Evolutionary conservation across 30 jellyfish, hydroid and myxozoan genomes (phyloP).

Genomic region (Rhopilema esculentum): DNA sequence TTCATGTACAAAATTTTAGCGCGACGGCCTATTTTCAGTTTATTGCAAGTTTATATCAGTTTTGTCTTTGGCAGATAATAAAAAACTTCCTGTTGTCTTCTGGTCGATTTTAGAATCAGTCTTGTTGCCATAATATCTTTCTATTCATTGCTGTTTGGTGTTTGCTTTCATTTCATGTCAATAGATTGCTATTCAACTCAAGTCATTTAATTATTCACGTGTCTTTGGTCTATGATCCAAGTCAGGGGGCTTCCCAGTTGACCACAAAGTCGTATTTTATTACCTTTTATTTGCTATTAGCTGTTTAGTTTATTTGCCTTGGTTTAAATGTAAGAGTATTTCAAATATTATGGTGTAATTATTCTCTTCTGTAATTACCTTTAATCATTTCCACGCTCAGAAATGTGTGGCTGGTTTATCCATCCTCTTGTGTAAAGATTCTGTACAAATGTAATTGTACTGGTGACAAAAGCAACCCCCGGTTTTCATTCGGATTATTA

Average conservation of each 20-base stretch:
- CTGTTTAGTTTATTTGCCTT: no score
- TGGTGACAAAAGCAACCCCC: no score
- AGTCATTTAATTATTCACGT: not conserved
- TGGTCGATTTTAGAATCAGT: not conserved
- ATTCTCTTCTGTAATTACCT: not conserved
- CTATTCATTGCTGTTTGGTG: conserved; percentile 45
- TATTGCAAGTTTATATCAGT: no score
- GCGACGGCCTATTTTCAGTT: no score
- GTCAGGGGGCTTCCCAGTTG: not conserved
- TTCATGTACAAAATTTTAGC: no score
- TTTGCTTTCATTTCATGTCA: conserved; percentile 41
- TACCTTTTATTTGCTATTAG: not conserved
- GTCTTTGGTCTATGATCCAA: not conserved
- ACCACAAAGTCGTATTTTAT: not conserved
- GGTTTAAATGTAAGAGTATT: no score
- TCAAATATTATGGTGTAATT: no score
- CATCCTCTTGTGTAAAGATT: no score
- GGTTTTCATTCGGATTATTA: not conserved
- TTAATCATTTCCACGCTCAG: not conserved
- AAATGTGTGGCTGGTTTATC: not conserved
- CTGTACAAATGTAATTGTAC: no score
- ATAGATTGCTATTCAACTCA: not conserved
- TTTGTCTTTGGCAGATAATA: no score
- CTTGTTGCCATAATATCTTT: not conserved
- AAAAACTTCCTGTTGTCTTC: not conserved